Conservation (phyloP, 2,888 invertebrate genomes). For the Thymelicus lineola region DNA sequence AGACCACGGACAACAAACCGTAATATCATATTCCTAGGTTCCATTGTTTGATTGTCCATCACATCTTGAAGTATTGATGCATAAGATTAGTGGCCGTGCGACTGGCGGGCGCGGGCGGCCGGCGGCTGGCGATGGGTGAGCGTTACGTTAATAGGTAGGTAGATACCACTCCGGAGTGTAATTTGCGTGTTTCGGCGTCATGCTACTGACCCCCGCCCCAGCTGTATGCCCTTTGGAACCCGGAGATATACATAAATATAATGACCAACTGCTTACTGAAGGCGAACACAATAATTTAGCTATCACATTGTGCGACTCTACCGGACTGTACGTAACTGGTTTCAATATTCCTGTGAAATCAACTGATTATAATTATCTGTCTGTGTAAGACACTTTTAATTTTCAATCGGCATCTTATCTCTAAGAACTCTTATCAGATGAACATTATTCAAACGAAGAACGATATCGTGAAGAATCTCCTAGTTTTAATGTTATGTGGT, state of each 20-base stretch:
- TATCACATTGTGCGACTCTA: neutral
- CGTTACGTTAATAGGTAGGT: constrained; percentile 23
- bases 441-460: too few species aligned
- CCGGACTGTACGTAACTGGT: too few species aligned
- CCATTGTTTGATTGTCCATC: too few species aligned
- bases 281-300: neutral
- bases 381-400: too few species aligned
- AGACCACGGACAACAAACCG: too few species aligned
- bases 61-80: neutral
- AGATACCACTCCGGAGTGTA: constrained; percentile 19
- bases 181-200: constrained; percentile 30
- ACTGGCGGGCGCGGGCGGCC: neutral
- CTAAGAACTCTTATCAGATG: too few species aligned
- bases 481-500: too few species aligned
- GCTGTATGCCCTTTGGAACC: neutral
- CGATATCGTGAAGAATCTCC: too few species aligned
- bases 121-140: constrained; percentile 4
- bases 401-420: too few species aligned
- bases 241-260: neutral
- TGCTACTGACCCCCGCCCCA: constrained; percentile 17
- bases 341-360: too few species aligned
- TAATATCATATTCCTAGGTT: too few species aligned
- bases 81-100: neutral
- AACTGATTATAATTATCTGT: too few species aligned
- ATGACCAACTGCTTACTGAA: neutral